Base-by-base conservation (phyloP, 2,888 invertebrate genomes). In the Spisula subtruncata region DNA sequence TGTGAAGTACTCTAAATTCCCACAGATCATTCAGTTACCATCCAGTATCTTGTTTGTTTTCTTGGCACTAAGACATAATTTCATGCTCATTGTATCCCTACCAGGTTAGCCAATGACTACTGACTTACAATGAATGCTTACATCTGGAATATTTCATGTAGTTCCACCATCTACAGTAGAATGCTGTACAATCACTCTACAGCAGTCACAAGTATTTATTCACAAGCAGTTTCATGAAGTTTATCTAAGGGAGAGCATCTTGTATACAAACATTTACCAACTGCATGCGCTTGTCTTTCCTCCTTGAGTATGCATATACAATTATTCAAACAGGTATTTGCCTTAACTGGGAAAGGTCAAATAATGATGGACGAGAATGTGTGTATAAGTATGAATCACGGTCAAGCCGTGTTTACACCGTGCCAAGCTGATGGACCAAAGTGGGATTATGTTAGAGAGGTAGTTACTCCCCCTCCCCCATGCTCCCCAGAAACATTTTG, bases 331-430 rank as follows among this genome's bases (percentile, higher is more conserved):
- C 96, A 98, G 98, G 98, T 98, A 93, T 99, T 99, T 97, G 98
- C 99, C 29, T 99, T 99, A 97, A 99, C 99, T 81, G 99, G 99
- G 97, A 98, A 99, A 85, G 98, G 99, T 96, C 99, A 99, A 97
- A 98, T 99, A 95, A 99, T 99, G 99, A 98, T 99, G 0, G 99
- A 99, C 96, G 99, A 99, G 97, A 95, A 95, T 91, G 88, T 94
- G 98, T 99, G 97, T 99, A 99, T 97, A 97, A 99, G 97, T 66
- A 98, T 94, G 89, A 93, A 66, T 98, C 98, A 8, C 83, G 83
- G 89, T 20, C 71, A 79, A 25, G 92, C 93, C 98, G 98, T 89
- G 98, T 99, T 93, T 99, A 98, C 97, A 97, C 99, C 95, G 98
- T 99, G 93, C 98, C 99, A 91, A 18, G 90, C 89, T 83, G 87